Percentiles rank a stretch among this genome's conserved stretches.
Evolutionary conservation across 2,888 invertebrate genomes (phyloP).

Genomic region (Anarsia innoxiella): DNA sequence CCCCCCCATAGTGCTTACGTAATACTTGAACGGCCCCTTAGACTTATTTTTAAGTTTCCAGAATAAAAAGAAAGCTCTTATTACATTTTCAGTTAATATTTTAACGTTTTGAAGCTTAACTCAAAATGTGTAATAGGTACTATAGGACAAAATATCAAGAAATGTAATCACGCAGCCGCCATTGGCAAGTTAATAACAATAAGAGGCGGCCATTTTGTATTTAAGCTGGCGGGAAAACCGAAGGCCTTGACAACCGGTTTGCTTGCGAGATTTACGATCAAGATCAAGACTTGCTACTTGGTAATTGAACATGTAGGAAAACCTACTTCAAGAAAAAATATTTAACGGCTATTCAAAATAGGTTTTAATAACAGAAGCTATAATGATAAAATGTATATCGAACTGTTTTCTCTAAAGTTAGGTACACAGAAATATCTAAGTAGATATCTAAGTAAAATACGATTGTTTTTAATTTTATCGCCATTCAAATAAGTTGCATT

Average conservation of each 20-base stretch:
- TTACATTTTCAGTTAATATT: neutral
- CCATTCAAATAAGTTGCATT: no score
- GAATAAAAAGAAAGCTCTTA: neutral
- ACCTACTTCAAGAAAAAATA: neutral
- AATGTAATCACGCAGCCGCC: conserved; percentile 10
- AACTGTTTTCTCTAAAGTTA: neutral
- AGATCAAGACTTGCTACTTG: no score
- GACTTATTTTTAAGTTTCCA: neutral
- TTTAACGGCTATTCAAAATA: neutral
- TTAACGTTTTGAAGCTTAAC: neutral
- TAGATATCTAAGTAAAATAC: neutral
- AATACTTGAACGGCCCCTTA: no score
- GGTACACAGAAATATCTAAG: no score
- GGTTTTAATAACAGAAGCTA: neutral
- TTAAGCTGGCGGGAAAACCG: conserved; percentile 60
- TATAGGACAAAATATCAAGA: neutral
- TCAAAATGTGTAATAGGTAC: neutral
- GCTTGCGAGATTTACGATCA: conserved; percentile 23
- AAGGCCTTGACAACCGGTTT: conserved; percentile 67
- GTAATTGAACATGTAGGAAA: no score
- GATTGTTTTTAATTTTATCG: no score
- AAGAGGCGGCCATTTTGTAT: conserved; percentile 38
- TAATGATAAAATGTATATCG: neutral
- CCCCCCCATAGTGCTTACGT: no score
- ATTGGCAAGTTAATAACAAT: conserved; percentile 8